Conservation (phyloP, 2,797 vertebrate genomes). For the Ispidina lecontei region DNA sequence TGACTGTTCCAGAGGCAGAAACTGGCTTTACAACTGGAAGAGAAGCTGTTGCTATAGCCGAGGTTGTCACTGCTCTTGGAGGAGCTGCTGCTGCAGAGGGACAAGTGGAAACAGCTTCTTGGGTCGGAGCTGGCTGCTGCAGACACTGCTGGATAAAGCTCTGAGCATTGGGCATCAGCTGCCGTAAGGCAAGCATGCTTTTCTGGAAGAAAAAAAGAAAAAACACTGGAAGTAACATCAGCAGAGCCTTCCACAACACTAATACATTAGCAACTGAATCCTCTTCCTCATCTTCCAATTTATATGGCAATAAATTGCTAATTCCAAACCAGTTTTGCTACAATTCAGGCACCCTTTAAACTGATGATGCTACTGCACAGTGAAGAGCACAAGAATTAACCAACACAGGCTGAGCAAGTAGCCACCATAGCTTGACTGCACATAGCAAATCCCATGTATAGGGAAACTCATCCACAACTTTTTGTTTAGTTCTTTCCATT, state of each 20-base stretch:
- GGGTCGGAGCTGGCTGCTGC: constrained; percentile 70
- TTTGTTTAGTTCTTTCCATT: neutral
- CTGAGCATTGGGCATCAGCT: constrained; percentile 87
- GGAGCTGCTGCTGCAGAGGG: neutral
- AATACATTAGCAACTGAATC: neutral
- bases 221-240: neutral
- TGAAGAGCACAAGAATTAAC: neutral
- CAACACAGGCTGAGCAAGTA: neutral
- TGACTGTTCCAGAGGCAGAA: too few relatives aligned
- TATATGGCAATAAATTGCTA: neutral
- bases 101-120: constrained; percentile 13
- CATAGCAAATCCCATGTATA: neutral
- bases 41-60: constrained; percentile 15
- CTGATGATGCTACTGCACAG: neutral
- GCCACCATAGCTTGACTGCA: neutral
- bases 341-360: neutral
- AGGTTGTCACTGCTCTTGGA: neutral
- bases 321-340: neutral
- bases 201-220: constrained; percentile 79
- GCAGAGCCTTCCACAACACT: neutral
- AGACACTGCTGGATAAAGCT: constrained; percentile 91
- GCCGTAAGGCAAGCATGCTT: constrained; percentile 89
- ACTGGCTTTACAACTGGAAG: neutral
- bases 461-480: neutral
- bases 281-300: neutral